A percentile compares a stretch with the other conserved stretches of the same genome.
phyloP scores from a whole-genome alignment of 2,888 invertebrate genomes.

The Pristionchus maxplancki region DNA sequence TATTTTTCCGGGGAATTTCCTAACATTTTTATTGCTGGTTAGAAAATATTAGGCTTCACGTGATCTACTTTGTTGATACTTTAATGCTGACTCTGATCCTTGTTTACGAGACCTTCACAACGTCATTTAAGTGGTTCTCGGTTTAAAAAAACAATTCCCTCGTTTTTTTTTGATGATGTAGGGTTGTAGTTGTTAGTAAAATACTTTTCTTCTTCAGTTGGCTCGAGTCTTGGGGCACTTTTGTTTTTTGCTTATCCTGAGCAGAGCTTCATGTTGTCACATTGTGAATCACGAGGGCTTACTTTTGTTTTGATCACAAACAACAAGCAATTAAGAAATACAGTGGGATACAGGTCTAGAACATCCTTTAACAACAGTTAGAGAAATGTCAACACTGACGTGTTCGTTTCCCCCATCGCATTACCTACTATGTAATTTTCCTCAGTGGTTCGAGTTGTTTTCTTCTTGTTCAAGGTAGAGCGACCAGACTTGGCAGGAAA shows the following conservation, averaged over 20 bases:
- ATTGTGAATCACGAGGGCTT: no score
- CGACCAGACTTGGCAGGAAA: background rate
- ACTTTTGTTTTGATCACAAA: no score
- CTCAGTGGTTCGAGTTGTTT: background rate
- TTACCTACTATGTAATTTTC: background rate
- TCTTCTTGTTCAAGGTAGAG: background rate
- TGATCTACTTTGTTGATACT: background rate
- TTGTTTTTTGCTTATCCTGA: no score
- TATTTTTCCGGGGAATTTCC: background rate
- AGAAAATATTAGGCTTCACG: background rate
- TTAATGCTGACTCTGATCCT: background rate
- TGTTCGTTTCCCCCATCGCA: background rate
- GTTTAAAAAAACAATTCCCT: no score
- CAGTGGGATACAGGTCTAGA: no score
- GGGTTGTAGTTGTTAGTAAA: no score
- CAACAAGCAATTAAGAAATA: no score
- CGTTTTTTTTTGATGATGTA: no score
- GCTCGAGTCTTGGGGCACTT: no score
- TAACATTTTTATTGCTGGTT: background rate
- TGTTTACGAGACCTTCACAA: background rate
- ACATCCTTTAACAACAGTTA: background rate
- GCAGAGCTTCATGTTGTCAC: no score
- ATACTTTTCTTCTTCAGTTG: no score
- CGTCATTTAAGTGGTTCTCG: no score
- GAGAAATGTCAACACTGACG: background rate